Base-by-base conservation (phyloP, 2,888 invertebrate species). In the Epirrita christyi region DNA sequence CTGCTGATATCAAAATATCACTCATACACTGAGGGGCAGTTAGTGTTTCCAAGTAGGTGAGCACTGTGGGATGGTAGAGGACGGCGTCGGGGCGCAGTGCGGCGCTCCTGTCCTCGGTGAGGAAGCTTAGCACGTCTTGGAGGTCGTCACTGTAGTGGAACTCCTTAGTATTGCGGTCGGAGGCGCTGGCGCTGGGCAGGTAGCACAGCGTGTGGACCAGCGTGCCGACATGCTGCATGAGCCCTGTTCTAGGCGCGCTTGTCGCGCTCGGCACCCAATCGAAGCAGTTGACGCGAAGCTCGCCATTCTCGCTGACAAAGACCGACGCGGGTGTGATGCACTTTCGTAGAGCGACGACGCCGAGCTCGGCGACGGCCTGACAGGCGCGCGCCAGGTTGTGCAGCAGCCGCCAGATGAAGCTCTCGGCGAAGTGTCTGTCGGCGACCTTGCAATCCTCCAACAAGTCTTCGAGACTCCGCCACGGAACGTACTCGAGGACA, bases 11-110 rank as follows among this genome's bases (percentile, higher is more conserved):
- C 48, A 91, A 70, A 53, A 89, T 81, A 28, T 88, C 80, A 65
- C 67, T 67, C 10, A 84, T 68, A 56, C 66, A 64, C 64, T 72
- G 80, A 0, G 80, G 77, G 32, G 64, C 71, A 0, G 68, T 63
- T 28, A 75, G 69, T 1, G 71, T 66, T 66, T 88, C 88, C n/a
- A 88, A 68, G 67, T 92, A 88, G 36, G 88, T 76, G 15, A 92
- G 83, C 9, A 92, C 86, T 10, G 92, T 91, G 6, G 92, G 92
- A 62, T 92, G 92, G 63, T 88, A 87, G 11, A 92, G 76, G 8
- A 92, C 75, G 2, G 89, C 85, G 47, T 92, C 88, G 1, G 90
- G 85, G 1, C 80, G 83, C 55, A 92, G 68, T 36, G 74, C 71
- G 2, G 68, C 50, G 61, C 81, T 81, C 57, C 75, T 81, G n/a